Conservation (phyloP, 2,888 invertebrate genomes). For the Onthophagus sagittarius region DNA sequence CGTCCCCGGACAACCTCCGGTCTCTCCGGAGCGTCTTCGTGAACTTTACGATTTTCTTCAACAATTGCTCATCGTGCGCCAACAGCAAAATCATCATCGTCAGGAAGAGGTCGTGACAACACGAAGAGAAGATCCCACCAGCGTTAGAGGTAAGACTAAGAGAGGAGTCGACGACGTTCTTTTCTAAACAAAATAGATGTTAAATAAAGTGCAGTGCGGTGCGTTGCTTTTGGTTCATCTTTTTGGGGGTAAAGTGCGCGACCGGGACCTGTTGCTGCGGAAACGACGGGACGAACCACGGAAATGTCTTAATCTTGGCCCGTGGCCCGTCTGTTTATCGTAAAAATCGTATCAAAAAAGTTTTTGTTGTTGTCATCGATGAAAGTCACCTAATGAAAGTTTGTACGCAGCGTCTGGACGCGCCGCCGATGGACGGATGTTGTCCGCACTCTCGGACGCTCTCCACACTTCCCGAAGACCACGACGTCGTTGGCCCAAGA, state of each 20-base stretch:
- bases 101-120: constrained; percentile 4
- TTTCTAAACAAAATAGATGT: not conserved
- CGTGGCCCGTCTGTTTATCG: constrained; percentile 1
- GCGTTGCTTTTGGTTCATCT: not conserved
- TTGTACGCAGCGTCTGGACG: constrained; percentile 20
- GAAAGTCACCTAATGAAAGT: not conserved
- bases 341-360: not conserved
- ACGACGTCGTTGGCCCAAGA: constrained; percentile 26
- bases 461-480: constrained; percentile 22
- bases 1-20: constrained; percentile 43
- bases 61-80: constrained; percentile 30
- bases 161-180: constrained; percentile 16
- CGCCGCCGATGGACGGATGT: constrained; percentile 21
- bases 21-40: constrained; percentile 34
- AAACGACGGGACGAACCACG: not conserved
- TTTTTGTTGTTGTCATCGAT: not conserved
- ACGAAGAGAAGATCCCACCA: constrained; percentile 11
- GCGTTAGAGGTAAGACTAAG: not conserved
- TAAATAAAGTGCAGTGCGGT: constrained; percentile 10
- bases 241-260: not conserved
- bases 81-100: constrained; percentile 17
- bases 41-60: constrained; percentile 33
- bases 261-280: constrained; percentile 41
- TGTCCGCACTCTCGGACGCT: constrained; percentile 29
- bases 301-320: not conserved